A percentile compares a stretch with the other conserved stretches of the same genome.
Evolutionary conservation across 1,140 invertebrate genomes (phyloP).

Genomic region (Aphelenchoides besseyi): DNA sequence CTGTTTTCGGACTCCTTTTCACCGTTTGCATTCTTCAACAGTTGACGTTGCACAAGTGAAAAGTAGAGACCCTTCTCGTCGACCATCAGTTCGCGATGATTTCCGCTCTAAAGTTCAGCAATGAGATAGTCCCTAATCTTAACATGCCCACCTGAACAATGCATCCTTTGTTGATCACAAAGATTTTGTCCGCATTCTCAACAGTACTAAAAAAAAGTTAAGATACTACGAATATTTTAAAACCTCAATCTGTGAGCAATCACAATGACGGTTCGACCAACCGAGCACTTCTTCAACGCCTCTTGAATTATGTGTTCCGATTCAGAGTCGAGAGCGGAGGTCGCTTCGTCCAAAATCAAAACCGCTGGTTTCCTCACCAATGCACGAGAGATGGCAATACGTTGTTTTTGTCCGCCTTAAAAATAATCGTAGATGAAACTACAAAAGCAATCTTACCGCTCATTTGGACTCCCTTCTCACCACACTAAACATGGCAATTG

Average conservation of each 20-base stretch:
- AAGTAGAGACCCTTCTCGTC: background rate
- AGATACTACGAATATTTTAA: too few species aligned
- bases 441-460: background rate
- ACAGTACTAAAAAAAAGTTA: too few species aligned
- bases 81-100: slow-evolving; percentile 39
- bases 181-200: slow-evolving; percentile 64
- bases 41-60: slow-evolving; percentile 3
- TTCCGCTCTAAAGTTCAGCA: slow-evolving; percentile 35
- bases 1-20: background rate
- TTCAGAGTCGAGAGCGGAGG: slow-evolving; percentile 27
- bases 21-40: background rate
- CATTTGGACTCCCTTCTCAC: slow-evolving; percentile 61
- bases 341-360: slow-evolving; percentile 48
- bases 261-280: slow-evolving; percentile 65
- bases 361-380: slow-evolving; percentile 28
- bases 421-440: slow-evolving; percentile 41
- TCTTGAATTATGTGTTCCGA: slow-evolving; percentile 58
- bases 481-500: too few species aligned
- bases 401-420: slow-evolving; percentile 36
- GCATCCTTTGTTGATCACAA: slow-evolving; percentile 61
- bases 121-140: too few species aligned
- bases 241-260: slow-evolving; percentile 68
- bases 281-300: slow-evolving; percentile 62
- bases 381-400: slow-evolving; percentile 33
- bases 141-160: slow-evolving; percentile 7